Evolutionary conservation across 2,888 invertebrate genomes (phyloP).

Genomic region (Lathronympha strigana): DNA sequence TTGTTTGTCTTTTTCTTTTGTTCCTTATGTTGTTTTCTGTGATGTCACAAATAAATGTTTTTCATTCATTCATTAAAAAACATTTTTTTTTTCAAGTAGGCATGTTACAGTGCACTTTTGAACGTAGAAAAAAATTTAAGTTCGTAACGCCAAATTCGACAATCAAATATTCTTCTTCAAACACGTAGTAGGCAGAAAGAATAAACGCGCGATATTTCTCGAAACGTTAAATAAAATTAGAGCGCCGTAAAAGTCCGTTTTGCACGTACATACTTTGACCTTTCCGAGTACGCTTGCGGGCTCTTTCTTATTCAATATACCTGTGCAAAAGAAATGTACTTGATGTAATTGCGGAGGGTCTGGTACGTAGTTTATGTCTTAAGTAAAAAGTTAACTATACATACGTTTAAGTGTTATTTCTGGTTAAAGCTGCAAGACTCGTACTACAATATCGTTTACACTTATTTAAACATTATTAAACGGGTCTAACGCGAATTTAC

Average conservation of each 20-base stretch:
- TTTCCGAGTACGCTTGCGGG: constrained; percentile 28
- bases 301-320: constrained; percentile 34
- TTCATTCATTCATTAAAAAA: no score
- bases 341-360: constrained; percentile 32
- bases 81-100: no score
- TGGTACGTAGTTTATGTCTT: background rate
- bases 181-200: background rate
- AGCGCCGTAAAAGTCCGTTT: constrained; percentile 34
- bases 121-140: background rate
- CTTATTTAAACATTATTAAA: no score
- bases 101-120: no score
- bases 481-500: no score
- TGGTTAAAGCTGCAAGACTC: no score
- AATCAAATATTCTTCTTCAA: background rate
- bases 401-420: background rate
- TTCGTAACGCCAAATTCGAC: background rate
- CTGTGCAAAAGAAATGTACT: constrained; percentile 33
- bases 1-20: no score
- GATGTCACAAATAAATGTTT: no score
- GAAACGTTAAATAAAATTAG: constrained; percentile 34
- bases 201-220: constrained; percentile 17
- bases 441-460: no score
- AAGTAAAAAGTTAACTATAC: background rate
- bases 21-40: no score
- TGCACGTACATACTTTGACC: constrained; percentile 35